Percentiles rank a stretch among this genome's conserved stretches.
phyloP scores from a whole-genome alignment of 2,113 vertebrate genomes.

The Riparia riparia region DNA sequence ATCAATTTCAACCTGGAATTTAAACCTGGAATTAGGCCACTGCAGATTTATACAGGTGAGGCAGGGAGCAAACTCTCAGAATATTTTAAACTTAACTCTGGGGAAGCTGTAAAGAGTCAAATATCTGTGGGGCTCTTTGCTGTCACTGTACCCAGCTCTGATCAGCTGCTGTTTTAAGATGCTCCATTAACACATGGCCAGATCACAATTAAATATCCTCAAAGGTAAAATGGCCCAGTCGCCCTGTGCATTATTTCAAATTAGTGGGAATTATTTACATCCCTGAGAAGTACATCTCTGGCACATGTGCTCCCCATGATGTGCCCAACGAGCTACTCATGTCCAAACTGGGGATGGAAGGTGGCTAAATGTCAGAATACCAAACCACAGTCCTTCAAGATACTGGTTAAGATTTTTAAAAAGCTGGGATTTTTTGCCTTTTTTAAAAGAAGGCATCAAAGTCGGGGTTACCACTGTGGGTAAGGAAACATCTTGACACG shows the following conservation, averaged over 20 bases:
- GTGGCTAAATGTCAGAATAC: not conserved
- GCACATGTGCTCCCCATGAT: not conserved
- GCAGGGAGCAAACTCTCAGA: not conserved
- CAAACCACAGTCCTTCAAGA: not conserved
- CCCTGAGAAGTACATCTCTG: not conserved
- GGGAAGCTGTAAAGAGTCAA: not conserved
- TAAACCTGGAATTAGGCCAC: not conserved
- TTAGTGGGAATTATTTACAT: not conserved
- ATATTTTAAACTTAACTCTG: not conserved
- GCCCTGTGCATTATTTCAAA: not conserved
- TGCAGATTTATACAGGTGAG: not conserved
- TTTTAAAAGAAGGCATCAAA: not conserved
- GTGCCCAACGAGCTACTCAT: not conserved
- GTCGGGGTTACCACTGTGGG: fast-evolving
- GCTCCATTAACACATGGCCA: not conserved
- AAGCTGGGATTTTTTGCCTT: not conserved
- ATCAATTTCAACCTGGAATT: not conserved
- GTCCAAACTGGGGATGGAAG: not conserved
- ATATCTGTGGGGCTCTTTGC: not conserved
- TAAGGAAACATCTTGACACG: not conserved
- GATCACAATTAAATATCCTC: not conserved
- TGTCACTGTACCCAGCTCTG: not conserved
- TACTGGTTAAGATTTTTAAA: not conserved
- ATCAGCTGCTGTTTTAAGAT: not conserved
- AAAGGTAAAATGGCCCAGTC: not conserved